These are phyloP conservation scores for Semotilus atromaculatus DNA, from an alignment of 2,797 vertebrate species.

Conservation along the genomic window DNA sequence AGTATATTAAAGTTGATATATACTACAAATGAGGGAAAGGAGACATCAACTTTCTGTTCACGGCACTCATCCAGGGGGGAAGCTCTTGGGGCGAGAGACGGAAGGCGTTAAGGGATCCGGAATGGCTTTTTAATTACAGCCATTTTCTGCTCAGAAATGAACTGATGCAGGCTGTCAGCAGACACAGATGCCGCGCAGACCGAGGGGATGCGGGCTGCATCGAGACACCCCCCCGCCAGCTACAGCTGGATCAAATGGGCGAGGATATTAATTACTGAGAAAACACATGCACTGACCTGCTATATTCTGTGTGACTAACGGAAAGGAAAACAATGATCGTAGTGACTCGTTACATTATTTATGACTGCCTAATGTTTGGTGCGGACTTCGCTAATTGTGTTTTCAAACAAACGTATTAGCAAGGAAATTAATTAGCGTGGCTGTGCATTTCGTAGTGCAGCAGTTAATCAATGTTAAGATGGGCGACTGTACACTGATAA, in stretches of 20 bases:
- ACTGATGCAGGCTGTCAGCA: conserved; percentile 51
- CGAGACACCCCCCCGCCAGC: conserved; percentile 24
- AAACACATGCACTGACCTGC: conserved; percentile 43
- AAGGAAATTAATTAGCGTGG: conserved; percentile 25
- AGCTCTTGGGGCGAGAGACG: conserved; percentile 18
- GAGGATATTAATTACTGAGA: conserved; percentile 55
- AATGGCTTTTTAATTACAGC: conserved; percentile 62
- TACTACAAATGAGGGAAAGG: background rate
- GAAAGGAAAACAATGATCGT: conserved; percentile 45
- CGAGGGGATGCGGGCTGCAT: background rate
- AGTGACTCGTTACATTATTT: conserved; percentile 22
- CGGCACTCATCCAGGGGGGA: background rate
- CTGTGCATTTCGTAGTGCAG: background rate
- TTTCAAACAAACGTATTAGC: conserved; percentile 27
- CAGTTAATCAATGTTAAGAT: background rate
- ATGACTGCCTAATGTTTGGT: conserved; percentile 11
- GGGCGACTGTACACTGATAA: background rate
- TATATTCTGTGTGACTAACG: conserved; percentile 13
- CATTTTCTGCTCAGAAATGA: conserved; percentile 47
- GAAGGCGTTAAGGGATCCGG: conserved; percentile 41
- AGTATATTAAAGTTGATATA: conserved; percentile 14
- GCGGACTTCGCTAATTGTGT: conserved; percentile 27
- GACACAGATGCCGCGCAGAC: conserved; percentile 51
- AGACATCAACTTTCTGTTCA: conserved; percentile 13
- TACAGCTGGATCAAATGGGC: conserved; percentile 45